Percentiles rank a stretch among this genome's conserved stretches.
Evolutionary conservation across 2,113 vertebrate genomes (phyloP).

Genomic region (Dicentrarchus labrax): DNA sequence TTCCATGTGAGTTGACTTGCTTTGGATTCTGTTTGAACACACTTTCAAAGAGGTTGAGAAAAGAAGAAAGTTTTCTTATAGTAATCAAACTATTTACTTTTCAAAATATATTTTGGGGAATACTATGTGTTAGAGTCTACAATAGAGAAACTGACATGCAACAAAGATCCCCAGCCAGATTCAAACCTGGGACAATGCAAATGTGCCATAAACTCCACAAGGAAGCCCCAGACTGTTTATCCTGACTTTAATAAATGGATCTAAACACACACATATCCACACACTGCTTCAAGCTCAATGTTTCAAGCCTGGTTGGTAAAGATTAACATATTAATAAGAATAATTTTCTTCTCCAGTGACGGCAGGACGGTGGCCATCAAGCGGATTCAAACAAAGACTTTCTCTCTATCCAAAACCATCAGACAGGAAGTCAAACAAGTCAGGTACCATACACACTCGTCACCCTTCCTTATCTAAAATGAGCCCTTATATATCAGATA

Average conservation of each 20-base stretch:
- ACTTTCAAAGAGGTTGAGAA: too few species aligned
- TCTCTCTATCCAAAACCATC: slow-evolving; percentile 87
- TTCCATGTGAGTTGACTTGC: too few species aligned
- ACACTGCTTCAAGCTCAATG: background rate
- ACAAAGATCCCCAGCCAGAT: too few species aligned
- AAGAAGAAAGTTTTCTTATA: too few species aligned
- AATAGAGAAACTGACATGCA: too few species aligned
- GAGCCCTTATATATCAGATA: too few species aligned
- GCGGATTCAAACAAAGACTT: slow-evolving; percentile 87
- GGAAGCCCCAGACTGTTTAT: background rate
- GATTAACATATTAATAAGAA: background rate
- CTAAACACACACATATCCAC: too few species aligned
- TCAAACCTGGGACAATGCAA: too few species aligned
- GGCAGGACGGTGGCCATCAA: slow-evolving; percentile 89
- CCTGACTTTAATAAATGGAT: background rate
- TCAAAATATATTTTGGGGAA: too few species aligned
- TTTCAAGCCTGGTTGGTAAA: background rate
- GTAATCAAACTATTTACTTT: too few species aligned
- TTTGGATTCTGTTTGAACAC: too few species aligned
- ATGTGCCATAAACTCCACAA: background rate
- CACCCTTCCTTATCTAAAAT: background rate
- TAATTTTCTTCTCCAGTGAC: slow-evolving; percentile 78
- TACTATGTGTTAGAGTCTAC: too few species aligned
- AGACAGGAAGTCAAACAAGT: slow-evolving; percentile 90
- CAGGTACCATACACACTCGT: slow-evolving; percentile 73